Base-by-base conservation (phyloP, 2,888 invertebrate genomes). In the Branchipolynoe longqiensis region DNA sequence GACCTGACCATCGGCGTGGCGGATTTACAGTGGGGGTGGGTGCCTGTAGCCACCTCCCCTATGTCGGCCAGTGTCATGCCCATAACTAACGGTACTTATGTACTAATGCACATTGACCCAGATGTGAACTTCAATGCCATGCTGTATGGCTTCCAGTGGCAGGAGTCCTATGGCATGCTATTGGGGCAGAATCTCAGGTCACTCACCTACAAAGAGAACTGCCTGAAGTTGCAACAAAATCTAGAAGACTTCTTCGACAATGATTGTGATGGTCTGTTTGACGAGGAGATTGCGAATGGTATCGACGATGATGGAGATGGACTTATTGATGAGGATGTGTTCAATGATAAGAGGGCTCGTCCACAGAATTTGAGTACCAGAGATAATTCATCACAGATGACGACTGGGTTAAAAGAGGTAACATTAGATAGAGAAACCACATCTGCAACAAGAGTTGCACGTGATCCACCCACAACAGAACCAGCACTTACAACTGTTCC, bases 91-190 rank as follows among this genome's bases (percentile, higher is more conserved):
- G 90, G 90, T 0, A 88, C 88, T 12, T 90, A 90, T 82, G 85
- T 87, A 38, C 82, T 91, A 18, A 88, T 86, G 83, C 90, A 91
- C 85, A 82, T 58, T 0, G 88, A 88, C 28, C 89, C 90, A 12
- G 87, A 88, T 6, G 88, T 89, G 14, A 86, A 85, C 0, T 91
- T 91, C 86, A 86, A 90, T 38, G 91, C 88, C 4, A 82, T 90
- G 31, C 89, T 90, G 8, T 90, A 90, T 48, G 91, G 91, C 0
- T 88, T 89, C 56, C 89, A 89, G 56, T 74, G 87, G 54, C 90
- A 87, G 81, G 91, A 91, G 85, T 90, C 90, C 0, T 91, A 91
- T 85, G 91, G 89, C 2, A 89, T 88, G 73, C 86, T 89, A 0
- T 88, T 90, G n/a, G 91, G 91, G 12, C 87, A 85, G 86, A 69